phyloP scores from a whole-genome alignment of 2,797 vertebrate species.

The Pangasius sanitwongsei region DNA sequence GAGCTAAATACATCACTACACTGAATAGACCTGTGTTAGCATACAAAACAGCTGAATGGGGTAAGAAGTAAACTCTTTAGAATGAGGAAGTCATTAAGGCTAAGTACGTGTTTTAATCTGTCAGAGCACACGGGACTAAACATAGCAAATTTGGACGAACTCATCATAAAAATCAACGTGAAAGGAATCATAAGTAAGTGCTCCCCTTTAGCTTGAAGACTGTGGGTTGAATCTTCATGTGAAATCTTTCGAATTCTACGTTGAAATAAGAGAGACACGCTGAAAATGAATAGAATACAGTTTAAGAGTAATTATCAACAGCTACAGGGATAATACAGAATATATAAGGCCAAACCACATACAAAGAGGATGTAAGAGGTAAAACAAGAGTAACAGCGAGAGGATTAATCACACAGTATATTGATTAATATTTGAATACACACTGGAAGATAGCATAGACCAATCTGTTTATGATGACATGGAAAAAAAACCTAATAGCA shows the following conservation, averaged over 20 bases:
- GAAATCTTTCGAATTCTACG: neutral
- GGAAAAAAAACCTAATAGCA: neutral
- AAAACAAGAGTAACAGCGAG: conserved; percentile 1
- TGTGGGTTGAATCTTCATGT: neutral
- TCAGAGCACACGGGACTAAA: neutral
- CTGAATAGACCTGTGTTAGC: neutral
- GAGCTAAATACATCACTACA: neutral
- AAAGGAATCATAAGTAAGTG: neutral
- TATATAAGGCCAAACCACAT: conserved; percentile 21
- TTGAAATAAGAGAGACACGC: neutral
- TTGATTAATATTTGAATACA: neutral
- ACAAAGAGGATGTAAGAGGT: conserved; percentile 11
- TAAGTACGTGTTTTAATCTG: neutral
- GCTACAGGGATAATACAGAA: conserved; percentile 5
- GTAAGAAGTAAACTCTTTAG: neutral
- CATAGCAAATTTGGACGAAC: neutral
- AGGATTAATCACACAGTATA: conserved; percentile 11
- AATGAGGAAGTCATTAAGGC: neutral
- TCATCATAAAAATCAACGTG: neutral
- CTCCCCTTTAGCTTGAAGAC: neutral
- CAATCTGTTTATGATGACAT: neutral
- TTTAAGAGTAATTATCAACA: conserved; percentile 12
- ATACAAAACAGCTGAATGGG: neutral
- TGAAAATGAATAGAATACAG: neutral
- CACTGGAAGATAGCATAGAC: neutral